These are phyloP conservation scores for Pimpla rufipes DNA, from an alignment of 2,888 invertebrate species.

Conservation along the genomic window DNA sequence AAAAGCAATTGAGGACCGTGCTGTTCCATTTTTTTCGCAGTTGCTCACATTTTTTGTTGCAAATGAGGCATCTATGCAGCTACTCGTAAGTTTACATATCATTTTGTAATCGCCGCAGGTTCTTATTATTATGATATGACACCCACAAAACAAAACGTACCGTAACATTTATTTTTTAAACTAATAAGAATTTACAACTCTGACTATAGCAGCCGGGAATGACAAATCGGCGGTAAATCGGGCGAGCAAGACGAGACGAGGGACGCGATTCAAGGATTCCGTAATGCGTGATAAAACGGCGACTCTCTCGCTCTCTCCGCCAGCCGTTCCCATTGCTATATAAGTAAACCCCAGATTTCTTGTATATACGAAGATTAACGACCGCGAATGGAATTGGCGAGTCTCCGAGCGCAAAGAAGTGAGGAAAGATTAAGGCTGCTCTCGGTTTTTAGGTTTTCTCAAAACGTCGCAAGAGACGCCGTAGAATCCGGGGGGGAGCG, in stretches of 20 bases:
- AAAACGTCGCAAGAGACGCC: constrained; percentile 62
- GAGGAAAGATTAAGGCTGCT: constrained; percentile 27
- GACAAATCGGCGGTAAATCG: constrained; percentile 23
- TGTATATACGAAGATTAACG: constrained; percentile 74
- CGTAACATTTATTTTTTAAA: too few relatives aligned
- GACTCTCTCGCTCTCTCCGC: not conserved
- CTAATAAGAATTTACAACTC: too few relatives aligned
- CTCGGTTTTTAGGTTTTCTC: constrained; percentile 29
- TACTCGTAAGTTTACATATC: too few relatives aligned
- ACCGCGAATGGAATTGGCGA: constrained; percentile 46
- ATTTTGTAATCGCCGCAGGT: too few relatives aligned
- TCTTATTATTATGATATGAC: too few relatives aligned
- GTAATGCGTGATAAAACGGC: constrained; percentile 38
- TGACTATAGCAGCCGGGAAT: too few relatives aligned
- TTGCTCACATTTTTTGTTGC: too few relatives aligned
- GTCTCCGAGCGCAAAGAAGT: constrained; percentile 5
- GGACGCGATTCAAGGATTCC: constrained; percentile 10
- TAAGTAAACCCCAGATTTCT: constrained; percentile 13
- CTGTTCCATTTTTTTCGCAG: too few relatives aligned
- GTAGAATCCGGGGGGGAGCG: constrained; percentile 42
- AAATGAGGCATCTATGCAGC: too few relatives aligned
- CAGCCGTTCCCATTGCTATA: not conserved
- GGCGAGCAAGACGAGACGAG: not conserved
- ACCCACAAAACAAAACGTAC: too few relatives aligned
- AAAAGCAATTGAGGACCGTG: too few relatives aligned